Base-by-base conservation (phyloP, 2,113 vertebrate genomes). In the Festucalex cinctus region DNA sequence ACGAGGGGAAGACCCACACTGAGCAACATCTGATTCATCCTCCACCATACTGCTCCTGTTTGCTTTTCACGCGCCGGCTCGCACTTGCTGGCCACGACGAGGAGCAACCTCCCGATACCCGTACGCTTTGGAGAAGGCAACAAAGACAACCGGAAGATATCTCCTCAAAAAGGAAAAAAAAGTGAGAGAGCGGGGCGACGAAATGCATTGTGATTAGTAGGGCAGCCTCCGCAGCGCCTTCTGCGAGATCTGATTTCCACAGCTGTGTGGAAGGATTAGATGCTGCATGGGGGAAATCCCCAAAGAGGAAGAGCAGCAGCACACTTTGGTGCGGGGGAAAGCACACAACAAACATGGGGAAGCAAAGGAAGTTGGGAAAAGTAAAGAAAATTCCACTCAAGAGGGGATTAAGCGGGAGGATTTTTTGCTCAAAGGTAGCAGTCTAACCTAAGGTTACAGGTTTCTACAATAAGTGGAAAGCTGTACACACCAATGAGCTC, bases 131-230 rank as follows among this genome's bases (percentile, higher is more conserved):
- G 39, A 65, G 35, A 49, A 24, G 49, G 43, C 53, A 57, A 48
- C 56, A 61, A 68, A 24, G 66, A 59, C 32, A 26, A 70, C 20
- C 66, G 65, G 71, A 74, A 63, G 32, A 37, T 0, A 10, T 61
- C 26, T 0, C 66, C n/a, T 43, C 9, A 65, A 35, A 75, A 58
- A 72, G 46, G 57, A 57, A 48, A 58, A 53, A 20, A 35, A 53
- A 44, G 63, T 41, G 20, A 53, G 63, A 53, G 63, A 39, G 63
- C 46, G 20, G 37, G 57, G 75, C 26, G 51, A 59, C 2, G 35
- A 9, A n/a, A 71, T 76, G 77, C 73, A 83, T 87, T 66, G 64
- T 75, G 85, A 83, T 82, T 73, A 75, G 49, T 46, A 39, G 22
- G 76, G 71, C 67, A 66, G 62, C 64, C 74, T 77, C 76, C 79